A percentile compares a stretch with the other conserved stretches of the same genome.
These are phyloP conservation scores for Tympanoctomys barrerae DNA, from an alignment of 2,797 vertebrate genomes.

Conservation along the genomic window DNA sequence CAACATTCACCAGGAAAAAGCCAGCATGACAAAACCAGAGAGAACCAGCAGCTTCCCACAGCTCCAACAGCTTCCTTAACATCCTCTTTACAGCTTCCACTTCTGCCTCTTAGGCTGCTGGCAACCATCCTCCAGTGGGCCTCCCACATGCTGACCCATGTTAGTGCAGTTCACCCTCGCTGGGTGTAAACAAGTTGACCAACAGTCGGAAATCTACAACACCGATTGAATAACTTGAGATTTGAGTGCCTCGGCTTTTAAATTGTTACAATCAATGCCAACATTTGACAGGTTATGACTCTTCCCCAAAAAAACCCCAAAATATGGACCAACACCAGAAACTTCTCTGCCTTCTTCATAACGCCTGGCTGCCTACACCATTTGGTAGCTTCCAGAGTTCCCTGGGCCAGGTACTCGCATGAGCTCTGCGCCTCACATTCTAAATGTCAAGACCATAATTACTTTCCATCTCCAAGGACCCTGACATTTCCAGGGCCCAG, in stretches of 20 bases:
- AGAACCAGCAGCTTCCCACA: no score
- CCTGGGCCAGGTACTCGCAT: background rate
- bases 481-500: constrained; percentile 68
- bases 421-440: constrained; percentile 44
- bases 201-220: no score
- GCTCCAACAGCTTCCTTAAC: no score
- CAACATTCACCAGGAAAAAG: no score
- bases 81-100: no score
- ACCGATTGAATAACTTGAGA: background rate
- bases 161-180: no score
- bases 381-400: constrained; percentile 27
- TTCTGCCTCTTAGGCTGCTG: no score
- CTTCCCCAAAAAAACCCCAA: background rate
- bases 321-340: background rate
- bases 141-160: no score
- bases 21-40: no score
- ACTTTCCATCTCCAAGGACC: constrained; percentile 48
- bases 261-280: background rate
- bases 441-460: constrained; percentile 77
- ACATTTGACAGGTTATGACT: background rate
- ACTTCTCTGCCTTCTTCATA: rapidly evolving
- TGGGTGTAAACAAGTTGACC: no score
- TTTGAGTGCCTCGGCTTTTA: background rate
- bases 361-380: background rate
- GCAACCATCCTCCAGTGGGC: no score